Evolutionary conservation across 2,113 vertebrate species (phyloP).

Genomic region (Brienomyrus brachyistius): DNA sequence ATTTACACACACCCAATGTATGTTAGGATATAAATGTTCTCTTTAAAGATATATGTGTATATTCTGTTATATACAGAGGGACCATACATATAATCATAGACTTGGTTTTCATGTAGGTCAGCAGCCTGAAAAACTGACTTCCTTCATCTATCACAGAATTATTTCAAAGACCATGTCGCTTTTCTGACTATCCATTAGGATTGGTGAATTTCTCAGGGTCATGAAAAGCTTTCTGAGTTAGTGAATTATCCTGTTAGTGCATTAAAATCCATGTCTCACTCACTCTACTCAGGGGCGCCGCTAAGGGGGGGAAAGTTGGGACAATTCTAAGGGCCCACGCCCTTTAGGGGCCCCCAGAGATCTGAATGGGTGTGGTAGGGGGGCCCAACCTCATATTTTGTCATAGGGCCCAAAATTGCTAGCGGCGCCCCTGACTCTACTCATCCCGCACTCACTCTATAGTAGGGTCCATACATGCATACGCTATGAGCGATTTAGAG

Average conservation of each 20-base stretch:
- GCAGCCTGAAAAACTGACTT: neutral
- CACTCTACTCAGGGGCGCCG: neutral
- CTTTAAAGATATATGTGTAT: neutral
- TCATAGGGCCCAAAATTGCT: too few species aligned
- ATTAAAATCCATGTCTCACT: neutral
- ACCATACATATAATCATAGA: neutral
- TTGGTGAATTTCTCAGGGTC: neutral
- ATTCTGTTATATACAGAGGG: neutral
- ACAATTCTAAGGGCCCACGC: too few species aligned
- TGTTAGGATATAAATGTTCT: neutral
- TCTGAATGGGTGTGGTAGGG: too few species aligned
- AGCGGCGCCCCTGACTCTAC: too few species aligned
- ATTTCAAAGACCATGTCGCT: neutral
- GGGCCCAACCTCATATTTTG: too few species aligned
- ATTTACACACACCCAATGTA: neutral
- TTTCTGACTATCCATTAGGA: neutral
- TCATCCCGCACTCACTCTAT: neutral
- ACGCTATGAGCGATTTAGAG: neutral
- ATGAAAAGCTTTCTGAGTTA: neutral
- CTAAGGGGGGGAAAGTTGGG: too few species aligned
- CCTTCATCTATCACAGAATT: neutral
- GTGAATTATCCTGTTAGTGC: neutral
- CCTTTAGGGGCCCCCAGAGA: too few species aligned
- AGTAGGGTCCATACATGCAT: neutral
- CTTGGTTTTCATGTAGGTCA: neutral